Base-by-base conservation (phyloP, 2,888 invertebrate species). In the Chironomus tentans region DNA sequence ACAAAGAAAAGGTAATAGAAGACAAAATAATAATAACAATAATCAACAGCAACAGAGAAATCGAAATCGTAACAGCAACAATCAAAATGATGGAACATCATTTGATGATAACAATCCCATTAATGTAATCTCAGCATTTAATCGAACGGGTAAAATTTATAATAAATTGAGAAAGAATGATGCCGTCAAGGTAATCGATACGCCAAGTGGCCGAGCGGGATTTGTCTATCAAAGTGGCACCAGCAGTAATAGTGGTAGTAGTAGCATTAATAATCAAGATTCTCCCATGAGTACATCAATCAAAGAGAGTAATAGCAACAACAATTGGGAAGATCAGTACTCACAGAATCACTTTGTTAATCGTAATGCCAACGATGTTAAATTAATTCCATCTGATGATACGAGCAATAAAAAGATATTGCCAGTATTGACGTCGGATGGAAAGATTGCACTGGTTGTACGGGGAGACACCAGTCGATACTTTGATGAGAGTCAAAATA, bases 391-490 rank as follows among this genome's bases (percentile, higher is more conserved):
- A 62, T 47, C 72, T 22, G 65, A 69, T 21, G 61, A 79, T 81
- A 82, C 79, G 81, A 82, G 79, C 12, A 82, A 83, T 81, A 82
- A 83, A 70, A 85, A 85, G 82, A 84, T 85, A 78, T 84, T 84
- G 78, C 85, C 85, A 50, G 85, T 85, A 76, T 81, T 85, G 80
- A 85, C 85, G 78, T 81, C 84, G 79, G 85, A 85, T 82, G 85
- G 85, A 80, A 85, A 85, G 81, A 84, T 85, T 80, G 85, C 85
- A 78, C 81, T 85, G 80, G 82, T 85, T 79, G 84, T 84, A 79
- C 83, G 84, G 77, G 84, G 84, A 78, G 83, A 83, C 80, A 83
- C 84, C 78, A 61, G 61, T 72, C 72, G 76, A 3, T 6, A 47
- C 18, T 68, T 70, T 69, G 68, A 70, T 22, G 61, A 70, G 38